Percentiles rank a stretch among this genome's conserved stretches.
Conservation (phyloP, 2,113 vertebrate genomes). For the Sceloporus tristichus region DNA sequence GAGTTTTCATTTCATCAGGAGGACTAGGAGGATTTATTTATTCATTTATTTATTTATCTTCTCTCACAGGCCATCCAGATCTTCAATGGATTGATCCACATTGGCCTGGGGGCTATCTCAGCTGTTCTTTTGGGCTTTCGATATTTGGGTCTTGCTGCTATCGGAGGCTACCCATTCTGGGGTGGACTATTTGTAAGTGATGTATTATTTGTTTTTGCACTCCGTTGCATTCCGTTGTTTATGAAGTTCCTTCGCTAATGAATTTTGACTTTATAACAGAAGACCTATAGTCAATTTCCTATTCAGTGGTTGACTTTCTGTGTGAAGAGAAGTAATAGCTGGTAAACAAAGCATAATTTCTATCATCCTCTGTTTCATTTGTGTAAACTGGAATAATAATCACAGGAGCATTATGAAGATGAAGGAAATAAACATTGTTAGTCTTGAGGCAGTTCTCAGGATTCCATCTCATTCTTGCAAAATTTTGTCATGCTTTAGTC, state of each 20-base stretch:
- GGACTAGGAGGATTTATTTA: neutral
- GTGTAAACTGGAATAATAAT: neutral
- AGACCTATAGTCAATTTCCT: neutral
- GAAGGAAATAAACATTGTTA: neutral
- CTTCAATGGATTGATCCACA: slow-evolving; percentile 16
- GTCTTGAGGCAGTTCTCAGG: neutral
- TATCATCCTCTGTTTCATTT: neutral
- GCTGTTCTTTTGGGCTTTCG: fast-evolving
- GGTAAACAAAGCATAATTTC: neutral
- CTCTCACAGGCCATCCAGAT: slow-evolving; percentile 13
- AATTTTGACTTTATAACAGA: neutral
- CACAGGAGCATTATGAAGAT: neutral
- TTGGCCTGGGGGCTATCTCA: neutral
- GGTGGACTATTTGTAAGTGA: slow-evolving; percentile 26
- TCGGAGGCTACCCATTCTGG: slow-evolving; percentile 25
- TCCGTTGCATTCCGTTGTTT: neutral
- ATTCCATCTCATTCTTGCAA: neutral
- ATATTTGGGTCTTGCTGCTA: too few species aligned
- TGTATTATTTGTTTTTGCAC: neutral
- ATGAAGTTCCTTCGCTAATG: neutral
- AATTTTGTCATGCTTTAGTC: too few species aligned
- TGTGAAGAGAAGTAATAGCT: neutral
- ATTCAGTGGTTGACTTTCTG: neutral
- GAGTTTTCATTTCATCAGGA: neutral
- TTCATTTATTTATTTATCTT: neutral